These are phyloP conservation scores for Leptopilina syphax DNA, from an alignment of 2,888 invertebrate species.

Conservation along the genomic window DNA sequence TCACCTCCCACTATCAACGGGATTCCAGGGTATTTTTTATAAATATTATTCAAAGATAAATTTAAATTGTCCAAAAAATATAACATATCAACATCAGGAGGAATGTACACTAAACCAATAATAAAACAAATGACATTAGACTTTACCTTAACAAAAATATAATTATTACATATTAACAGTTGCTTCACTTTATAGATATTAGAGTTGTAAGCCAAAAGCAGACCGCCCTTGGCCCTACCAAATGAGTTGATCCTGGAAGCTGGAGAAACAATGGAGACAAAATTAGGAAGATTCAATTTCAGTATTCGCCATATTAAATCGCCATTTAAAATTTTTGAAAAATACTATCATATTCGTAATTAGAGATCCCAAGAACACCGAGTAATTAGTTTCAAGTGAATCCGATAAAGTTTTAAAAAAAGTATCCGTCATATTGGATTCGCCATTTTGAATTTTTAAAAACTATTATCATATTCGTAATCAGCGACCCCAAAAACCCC, in stretches of 20 bases:
- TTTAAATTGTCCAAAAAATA: background rate
- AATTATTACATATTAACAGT: background rate
- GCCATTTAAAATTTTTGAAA: too few relatives aligned
- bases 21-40: background rate
- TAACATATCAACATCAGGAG: background rate
- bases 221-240: background rate
- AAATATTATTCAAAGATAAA: background rate
- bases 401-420: too few relatives aligned
- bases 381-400: too few relatives aligned
- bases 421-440: too few relatives aligned
- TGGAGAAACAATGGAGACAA: background rate
- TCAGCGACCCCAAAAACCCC: too few relatives aligned
- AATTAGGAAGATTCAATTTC: background rate
- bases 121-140: background rate
- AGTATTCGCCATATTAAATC: too few relatives aligned
- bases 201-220: background rate
- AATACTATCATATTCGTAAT: too few relatives aligned
- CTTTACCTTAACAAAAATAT: background rate
- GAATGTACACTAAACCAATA: background rate
- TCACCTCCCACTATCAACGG: background rate
- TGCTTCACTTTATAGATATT: background rate
- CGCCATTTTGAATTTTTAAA: too few relatives aligned
- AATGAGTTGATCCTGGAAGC: background rate
- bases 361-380: too few relatives aligned
- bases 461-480: too few relatives aligned